These are phyloP conservation scores for Microchirus variegatus DNA, from an alignment of 2,797 vertebrate species.

Conservation along the genomic window DNA sequence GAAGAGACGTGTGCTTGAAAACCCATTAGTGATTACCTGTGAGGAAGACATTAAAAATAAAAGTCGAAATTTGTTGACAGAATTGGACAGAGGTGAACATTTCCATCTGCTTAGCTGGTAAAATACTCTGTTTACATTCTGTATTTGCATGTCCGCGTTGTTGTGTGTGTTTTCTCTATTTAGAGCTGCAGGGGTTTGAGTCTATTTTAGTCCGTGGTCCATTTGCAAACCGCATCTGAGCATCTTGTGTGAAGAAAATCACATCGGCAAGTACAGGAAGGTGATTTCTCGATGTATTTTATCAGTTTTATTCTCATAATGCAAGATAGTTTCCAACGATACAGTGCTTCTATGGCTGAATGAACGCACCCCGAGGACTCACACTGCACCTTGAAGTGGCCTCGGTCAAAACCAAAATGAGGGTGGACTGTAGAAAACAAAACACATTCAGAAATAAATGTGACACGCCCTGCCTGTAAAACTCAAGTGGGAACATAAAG, in stretches of 20 bases:
- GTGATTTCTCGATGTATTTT: neutral
- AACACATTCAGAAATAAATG: slow-evolving; percentile 32
- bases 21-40: too few relatives aligned
- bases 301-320: neutral
- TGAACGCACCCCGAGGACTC: slow-evolving; percentile 31
- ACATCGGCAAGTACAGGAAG: too few relatives aligned
- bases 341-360: neutral
- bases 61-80: slow-evolving; percentile 4
- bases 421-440: slow-evolving; percentile 33
- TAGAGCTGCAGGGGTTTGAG: slow-evolving; percentile 27
- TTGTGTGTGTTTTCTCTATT: slow-evolving; percentile 35
- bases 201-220: slow-evolving; percentile 46
- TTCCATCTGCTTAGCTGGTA: slow-evolving; percentile 33
- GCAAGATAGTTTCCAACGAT: neutral
- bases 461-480: slow-evolving; percentile 46
- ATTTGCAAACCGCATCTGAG: slow-evolving; percentile 45
- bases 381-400: slow-evolving; percentile 14
- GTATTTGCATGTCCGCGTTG: slow-evolving; percentile 18
- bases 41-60: slow-evolving; percentile 15
- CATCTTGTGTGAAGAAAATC: slow-evolving; percentile 7
- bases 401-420: slow-evolving; percentile 64
- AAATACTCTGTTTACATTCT: slow-evolving; percentile 36
- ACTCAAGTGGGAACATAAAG: slow-evolving; percentile 16
- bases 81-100: slow-evolving; percentile 16
- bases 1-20: too few relatives aligned